These are phyloP conservation scores for Formica exsecta DNA, from an alignment of 1,140 invertebrate species.

Conservation along the genomic window DNA sequence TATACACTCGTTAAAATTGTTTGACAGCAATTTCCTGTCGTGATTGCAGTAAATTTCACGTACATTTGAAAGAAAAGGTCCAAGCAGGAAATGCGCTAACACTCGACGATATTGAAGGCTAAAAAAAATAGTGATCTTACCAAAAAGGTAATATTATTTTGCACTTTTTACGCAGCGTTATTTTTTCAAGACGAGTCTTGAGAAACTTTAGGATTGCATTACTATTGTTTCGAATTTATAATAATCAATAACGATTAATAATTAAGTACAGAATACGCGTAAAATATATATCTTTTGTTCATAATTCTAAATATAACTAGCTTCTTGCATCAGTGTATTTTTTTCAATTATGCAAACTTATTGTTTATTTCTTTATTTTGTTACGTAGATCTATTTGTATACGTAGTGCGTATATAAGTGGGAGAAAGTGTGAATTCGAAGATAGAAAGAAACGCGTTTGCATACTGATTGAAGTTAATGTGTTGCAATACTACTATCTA, in stretches of 20 bases:
- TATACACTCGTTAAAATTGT: background rate
- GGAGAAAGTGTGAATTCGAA: slow-evolving; percentile 78
- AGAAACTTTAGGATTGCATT: background rate
- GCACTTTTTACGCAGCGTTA: background rate
- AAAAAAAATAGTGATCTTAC: slow-evolving; percentile 27
- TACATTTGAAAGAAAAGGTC: background rate
- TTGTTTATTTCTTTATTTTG: background rate
- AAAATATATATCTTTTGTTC: background rate
- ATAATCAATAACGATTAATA: background rate
- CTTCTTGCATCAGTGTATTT: background rate
- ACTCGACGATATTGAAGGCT: slow-evolving; percentile 10
- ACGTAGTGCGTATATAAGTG: background rate
- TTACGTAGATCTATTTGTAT: slow-evolving; percentile 4
- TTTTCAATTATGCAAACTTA: background rate
- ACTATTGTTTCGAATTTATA: slow-evolving; percentile 3
- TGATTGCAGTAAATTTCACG: background rate
- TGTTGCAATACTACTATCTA: slow-evolving; percentile 66
- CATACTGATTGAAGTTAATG: slow-evolving; percentile 60
- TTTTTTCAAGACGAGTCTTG: background rate
- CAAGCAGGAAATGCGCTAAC: background rate
- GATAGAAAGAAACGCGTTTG: slow-evolving; percentile 79
- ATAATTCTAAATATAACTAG: background rate
- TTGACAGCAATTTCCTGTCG: background rate
- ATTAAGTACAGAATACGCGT: background rate
- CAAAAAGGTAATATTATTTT: slow-evolving; percentile 34